Evolutionary conservation across 2,113 vertebrate species (phyloP).

Genomic region (Speoplatyrhinus poulsoni): DNA sequence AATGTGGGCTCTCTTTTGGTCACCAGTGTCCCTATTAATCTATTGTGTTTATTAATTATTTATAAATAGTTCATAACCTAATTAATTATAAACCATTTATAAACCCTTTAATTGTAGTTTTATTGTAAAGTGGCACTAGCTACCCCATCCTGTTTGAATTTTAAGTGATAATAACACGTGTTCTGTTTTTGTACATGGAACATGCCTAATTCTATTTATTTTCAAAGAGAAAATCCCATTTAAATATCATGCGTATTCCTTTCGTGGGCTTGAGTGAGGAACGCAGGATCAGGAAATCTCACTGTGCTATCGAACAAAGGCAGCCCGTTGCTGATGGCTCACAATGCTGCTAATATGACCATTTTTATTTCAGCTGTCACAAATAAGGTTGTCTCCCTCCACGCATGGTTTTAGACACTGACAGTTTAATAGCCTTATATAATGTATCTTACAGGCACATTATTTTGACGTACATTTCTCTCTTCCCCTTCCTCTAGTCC

Average conservation of each 20-base stretch:
- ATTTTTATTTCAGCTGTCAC: conserved; percentile 69
- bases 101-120: too few relatives aligned
- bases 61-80: too few relatives aligned
- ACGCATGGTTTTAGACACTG: conserved; percentile 65
- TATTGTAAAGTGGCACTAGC: too few relatives aligned
- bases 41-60: too few relatives aligned
- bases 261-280: conserved; percentile 43
- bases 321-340: conserved; percentile 44
- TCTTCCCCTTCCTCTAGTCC: conserved; percentile 4
- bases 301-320: conserved; percentile 45
- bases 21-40: too few relatives aligned
- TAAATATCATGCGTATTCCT: conserved; percentile 31
- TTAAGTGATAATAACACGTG: conserved; percentile 15
- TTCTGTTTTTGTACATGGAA: conserved; percentile 10
- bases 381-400: conserved; percentile 69
- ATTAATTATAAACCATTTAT: too few relatives aligned
- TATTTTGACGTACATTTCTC: conserved; percentile 71
- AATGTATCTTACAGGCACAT: conserved; percentile 72
- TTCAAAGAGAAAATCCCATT: conserved; percentile 22
- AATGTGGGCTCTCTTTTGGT: too few relatives aligned
- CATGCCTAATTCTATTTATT: conserved; percentile 14
- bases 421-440: conserved; percentile 78
- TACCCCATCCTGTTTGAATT: conserved; percentile 3
- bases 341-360: conserved; percentile 65
- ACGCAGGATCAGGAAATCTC: conserved; percentile 29